phyloP scores from a whole-genome alignment of 2,113 vertebrate species.

The Cephalopterus ornatus region DNA sequence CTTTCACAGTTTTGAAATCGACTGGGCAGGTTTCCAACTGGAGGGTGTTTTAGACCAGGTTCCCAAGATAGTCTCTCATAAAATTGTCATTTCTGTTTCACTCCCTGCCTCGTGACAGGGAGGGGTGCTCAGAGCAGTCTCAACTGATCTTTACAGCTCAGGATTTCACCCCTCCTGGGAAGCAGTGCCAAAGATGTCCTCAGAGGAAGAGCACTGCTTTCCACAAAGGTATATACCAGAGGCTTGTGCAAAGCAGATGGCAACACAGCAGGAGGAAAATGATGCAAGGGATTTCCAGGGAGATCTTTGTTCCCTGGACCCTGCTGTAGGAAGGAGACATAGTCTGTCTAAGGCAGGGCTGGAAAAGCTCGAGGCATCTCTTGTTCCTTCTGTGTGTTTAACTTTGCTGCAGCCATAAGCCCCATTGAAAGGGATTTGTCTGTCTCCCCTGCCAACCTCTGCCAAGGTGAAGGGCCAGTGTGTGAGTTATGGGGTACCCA shows the following conservation, averaged over 20 bases:
- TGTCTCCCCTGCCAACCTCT: background rate
- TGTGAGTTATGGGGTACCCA: background rate
- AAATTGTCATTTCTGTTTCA: background rate
- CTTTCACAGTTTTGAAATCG: background rate
- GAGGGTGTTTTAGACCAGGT: background rate
- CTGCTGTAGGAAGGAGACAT: background rate
- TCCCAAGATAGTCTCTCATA: background rate
- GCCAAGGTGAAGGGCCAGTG: background rate
- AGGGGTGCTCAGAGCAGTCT: background rate
- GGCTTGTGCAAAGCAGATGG: background rate
- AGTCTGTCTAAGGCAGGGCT: background rate
- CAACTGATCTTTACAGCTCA: background rate
- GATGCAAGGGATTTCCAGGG: background rate
- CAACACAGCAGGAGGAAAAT: background rate
- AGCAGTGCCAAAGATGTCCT: background rate
- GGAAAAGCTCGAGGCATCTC: background rate
- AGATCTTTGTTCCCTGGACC: background rate
- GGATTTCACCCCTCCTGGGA: background rate
- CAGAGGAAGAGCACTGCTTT: background rate
- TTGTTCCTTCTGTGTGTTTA: background rate
- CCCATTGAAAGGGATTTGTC: background rate
- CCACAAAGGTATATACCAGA: rapidly evolving
- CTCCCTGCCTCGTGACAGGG: background rate
- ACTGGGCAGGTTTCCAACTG: background rate
- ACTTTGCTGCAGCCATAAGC: background rate